Base-by-base conservation (phyloP, 2,888 invertebrate species). In the Agrilus biguttatus region DNA sequence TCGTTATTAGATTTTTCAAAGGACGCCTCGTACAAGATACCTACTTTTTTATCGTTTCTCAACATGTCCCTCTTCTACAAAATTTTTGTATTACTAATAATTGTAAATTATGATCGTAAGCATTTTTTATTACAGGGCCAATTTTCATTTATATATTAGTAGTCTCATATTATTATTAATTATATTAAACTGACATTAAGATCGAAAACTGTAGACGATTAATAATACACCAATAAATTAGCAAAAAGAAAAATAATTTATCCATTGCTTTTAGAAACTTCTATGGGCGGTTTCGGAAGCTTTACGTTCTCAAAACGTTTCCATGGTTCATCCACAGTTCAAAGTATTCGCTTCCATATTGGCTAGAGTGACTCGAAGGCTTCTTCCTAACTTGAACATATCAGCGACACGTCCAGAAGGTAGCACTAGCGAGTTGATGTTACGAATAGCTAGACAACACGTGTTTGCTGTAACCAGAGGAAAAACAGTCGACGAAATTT, bases 201-300 rank as follows among this genome's bases (percentile, higher is more conserved):
- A 17, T 17, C 17, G 3, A 17, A 17, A 17, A 17, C 17, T 4
- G 3, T 17, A 3, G 17, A 17, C 17, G n/a, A n/a, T n/a, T n/a
- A n/a, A n/a, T n/a, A n/a, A n/a, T n/a, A 17, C 17, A 4, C 4
- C 2, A 17, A 17, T 17, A 17, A 17, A 17, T 17, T 17, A 17
- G 4, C 17, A 39, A 13, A 14, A 23, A 8, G 34, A 13, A 19
- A 39, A 23, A 13, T 39, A 17, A 7, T 8, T 33, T 19, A 23
- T 41, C 19, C 40, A 34, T 42, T 44, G 14, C 33, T 48, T 4
- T 37, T 60, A 82, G 83, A 87, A 87, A 72, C 68, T 87, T 21
- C 66, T 85, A 14, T 86, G 85, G 85, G 85, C 86, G 0, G 83
- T 86, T 5, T 79, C 84, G 3, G 80, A 83, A 55, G 82, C 86